Evolutionary conservation across 2,888 invertebrate species (phyloP).

Genomic region (Labia minor): DNA sequence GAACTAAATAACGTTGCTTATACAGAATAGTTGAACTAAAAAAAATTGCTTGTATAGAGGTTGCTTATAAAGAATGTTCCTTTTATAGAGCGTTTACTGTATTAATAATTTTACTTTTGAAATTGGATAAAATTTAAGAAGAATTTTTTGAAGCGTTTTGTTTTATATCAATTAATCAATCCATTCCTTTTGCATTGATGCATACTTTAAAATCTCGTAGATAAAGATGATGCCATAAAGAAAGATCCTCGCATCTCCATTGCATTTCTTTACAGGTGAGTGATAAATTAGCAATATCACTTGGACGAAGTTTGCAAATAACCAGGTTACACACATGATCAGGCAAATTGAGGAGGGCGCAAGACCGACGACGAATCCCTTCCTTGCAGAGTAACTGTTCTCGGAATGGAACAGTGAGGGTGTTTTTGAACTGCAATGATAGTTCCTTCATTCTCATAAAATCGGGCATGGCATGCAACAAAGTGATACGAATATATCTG

Average conservation of each 20-base stretch:
- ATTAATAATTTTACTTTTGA: no score
- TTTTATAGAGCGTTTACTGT: no score
- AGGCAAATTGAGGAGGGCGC: neutral
- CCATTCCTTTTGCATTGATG: no score
- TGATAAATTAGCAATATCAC: neutral
- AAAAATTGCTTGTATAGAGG: no score
- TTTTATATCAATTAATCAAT: no score
- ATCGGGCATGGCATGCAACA: neutral
- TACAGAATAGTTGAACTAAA: no score
- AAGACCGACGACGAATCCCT: neutral
- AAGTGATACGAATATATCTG: neutral
- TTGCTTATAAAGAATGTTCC: no score
- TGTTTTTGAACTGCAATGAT: neutral
- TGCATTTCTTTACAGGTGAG: neutral
- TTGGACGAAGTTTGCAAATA: neutral
- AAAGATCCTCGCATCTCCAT: neutral
- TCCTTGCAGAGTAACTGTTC: neutral
- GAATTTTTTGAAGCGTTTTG: no score
- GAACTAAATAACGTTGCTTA: no score
- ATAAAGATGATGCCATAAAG: neutral
- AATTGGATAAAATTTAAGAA: no score
- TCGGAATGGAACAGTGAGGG: neutral
- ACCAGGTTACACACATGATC: neutral
- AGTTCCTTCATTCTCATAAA: neutral
- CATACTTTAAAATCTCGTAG: neutral